Base-by-base conservation (phyloP, 2,888 invertebrate genomes). In the Papilio gigon region DNA sequence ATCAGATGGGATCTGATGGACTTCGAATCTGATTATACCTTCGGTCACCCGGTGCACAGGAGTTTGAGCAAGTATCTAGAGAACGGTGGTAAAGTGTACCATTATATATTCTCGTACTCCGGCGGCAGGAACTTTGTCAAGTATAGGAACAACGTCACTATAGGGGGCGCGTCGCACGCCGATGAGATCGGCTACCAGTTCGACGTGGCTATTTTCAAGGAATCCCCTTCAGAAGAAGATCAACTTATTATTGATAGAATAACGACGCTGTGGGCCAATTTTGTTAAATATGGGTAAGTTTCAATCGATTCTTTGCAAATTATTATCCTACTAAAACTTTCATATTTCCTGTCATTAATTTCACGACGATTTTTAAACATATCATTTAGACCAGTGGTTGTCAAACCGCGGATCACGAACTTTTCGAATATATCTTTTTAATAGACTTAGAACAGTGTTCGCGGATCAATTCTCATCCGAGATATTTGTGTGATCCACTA, bases 181-280 rank as follows among this genome's bases (percentile, higher is more conserved):
- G 88, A 88, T 68, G 89, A 90, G 2, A 11, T 82, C 0, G 74
- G 77, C 2, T 90, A 88, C 71, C 64, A 89, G 56, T 89, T 86
- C 67, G 80, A 80, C 27, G 64, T 73, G 27, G 70, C 71, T 4
- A 69, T 71, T 8, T 67, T 73, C 14, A 70, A 53, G 8, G 63
- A 71, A 22, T 70, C 71, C 1, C 73, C 77, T 0, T 42, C 73
- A 66, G 33, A 8, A 5, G 71, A 78, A 63, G 89, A 89, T 74
- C 75, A 82, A 74, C 65, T 84, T 1, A 70, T 80, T 0, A 78
- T 85, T 37, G 80, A 87, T 63, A 77, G 80, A 20, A 81, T 89
- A 73, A 88, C 88, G 0, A 79, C 79, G 0, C 76, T 89, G 78
- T 89, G 89, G 89, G 80, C 89, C 0, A 89, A 89, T 69, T 89